Percentiles rank a stretch among this genome's conserved stretches.
phyloP scores from a whole-genome alignment of 2,113 vertebrate species.

The Circaetus cinerascens region DNA sequence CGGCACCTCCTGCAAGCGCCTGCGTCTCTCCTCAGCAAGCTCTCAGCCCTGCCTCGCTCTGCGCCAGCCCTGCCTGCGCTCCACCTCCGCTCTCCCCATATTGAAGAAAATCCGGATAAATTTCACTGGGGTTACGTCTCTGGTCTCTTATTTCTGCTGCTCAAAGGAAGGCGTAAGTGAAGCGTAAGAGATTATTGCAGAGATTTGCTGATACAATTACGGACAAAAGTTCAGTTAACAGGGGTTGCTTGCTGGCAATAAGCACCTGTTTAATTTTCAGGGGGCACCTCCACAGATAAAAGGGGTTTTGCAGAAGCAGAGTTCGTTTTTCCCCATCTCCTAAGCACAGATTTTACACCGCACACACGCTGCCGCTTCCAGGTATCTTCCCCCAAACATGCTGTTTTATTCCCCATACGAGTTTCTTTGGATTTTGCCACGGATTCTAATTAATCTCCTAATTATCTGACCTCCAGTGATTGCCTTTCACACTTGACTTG shows the following conservation, averaged over 20 bases:
- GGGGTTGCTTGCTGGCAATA: neutral
- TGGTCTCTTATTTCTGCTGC: neutral
- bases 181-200: neutral
- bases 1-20: fast-evolving
- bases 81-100: neutral
- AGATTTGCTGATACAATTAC: fast-evolving
- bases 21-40: fast-evolving
- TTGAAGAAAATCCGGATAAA: neutral
- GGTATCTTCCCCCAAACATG: neutral
- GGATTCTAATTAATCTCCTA: constrained; percentile 13
- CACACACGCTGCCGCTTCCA: fast-evolving
- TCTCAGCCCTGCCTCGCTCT: neutral
- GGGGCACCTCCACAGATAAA: neutral
- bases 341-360: neutral
- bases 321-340: neutral
- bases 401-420: neutral
- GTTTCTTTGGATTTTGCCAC: neutral
- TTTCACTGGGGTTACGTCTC: fast-evolving
- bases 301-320: neutral
- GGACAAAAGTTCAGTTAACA: fast-evolving
- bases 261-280: fast-evolving
- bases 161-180: neutral
- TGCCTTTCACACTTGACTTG: constrained; percentile 70
- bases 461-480: constrained; percentile 43
- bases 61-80: neutral